phyloP scores from a whole-genome alignment of 2,113 vertebrate genomes.

The Melospiza melodia region DNA sequence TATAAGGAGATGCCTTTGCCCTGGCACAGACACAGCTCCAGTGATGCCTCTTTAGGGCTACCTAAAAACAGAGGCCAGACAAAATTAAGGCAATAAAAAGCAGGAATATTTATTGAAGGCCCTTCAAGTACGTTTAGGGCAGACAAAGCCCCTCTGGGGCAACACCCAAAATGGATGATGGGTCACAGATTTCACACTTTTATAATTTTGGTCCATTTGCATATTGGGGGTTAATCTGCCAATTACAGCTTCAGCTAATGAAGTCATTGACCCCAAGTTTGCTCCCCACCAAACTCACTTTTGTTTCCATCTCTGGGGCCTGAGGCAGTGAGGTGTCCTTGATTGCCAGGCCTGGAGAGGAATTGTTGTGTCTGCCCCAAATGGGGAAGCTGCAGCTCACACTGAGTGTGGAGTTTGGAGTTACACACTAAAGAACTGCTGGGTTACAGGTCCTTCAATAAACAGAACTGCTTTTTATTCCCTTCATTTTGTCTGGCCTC shows the following conservation, averaged over 20 bases:
- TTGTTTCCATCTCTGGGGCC: not conserved
- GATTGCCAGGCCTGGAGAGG: not conserved
- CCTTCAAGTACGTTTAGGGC: not conserved
- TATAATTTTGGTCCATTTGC: not conserved
- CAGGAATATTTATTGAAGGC: rapidly evolving
- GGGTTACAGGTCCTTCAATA: rapidly evolving
- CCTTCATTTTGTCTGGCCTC: not conserved
- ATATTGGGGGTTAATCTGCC: not conserved
- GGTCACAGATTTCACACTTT: not conserved
- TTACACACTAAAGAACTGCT: not conserved
- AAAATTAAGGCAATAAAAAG: not conserved
- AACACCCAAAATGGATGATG: not conserved
- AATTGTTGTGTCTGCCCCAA: not conserved
- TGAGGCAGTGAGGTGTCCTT: not conserved
- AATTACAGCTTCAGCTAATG: not conserved
- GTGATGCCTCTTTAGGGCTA: not conserved
- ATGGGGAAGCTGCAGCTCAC: not conserved
- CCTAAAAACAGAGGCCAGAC: not conserved
- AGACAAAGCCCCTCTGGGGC: not conserved
- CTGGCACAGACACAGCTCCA: not conserved
- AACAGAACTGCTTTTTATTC: not conserved
- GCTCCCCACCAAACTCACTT: not conserved
- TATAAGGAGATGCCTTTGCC: not conserved
- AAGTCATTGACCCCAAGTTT: not conserved
- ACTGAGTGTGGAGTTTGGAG: too few species aligned